Base-by-base conservation (phyloP, 2,797 vertebrate genomes). In the Serranus cabrilla region DNA sequence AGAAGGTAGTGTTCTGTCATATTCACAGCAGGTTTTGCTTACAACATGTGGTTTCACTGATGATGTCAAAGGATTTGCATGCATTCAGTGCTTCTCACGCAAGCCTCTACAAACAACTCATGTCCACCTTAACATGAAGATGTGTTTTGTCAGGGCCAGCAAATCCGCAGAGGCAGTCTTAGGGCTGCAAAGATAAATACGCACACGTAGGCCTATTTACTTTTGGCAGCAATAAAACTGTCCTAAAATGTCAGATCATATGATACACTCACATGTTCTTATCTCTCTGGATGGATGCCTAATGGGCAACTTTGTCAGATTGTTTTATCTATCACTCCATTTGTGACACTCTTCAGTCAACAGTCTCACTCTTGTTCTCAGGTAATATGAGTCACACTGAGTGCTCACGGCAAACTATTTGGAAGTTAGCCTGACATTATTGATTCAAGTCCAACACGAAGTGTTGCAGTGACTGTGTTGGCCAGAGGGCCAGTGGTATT, bases 391-490 rank as follows among this genome's bases (percentile, higher is more conserved):
- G 18, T 47, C 21, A 57, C n/a, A 31, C 1, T 54, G 13, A 27
- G 18, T 13, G 11, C 43, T 56, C 40, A 51, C 7, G 46, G 17
- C 10, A 58, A 46, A 49, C 12, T 8, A 11, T 66, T 42, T 56
- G 5, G 5, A 74, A 55, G 34, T 37, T 34, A 43, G 14, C 8
- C 7, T 64, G 16, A 49, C 17, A 21, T 25, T 47, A 23, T 13
- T 67, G 42, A 71, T 39, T 73, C 6, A 5, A 71, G 31, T 64
- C 61, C 58, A 64, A 18, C 11, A 17, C 57, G 17, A 47, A 21
- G 42, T 46, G 45, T 21, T 25, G 14, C 39, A 51, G 45, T 27
- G 70, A 57, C 40, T 57, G 55, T 58, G 4, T 45, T 66, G 45
- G 31, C 55, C 55, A 49, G 8, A 39, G 13, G 8, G 50, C 31